Evolutionary conservation across 2,888 invertebrate species (phyloP).

Genomic region (Diaperis boleti): DNA sequence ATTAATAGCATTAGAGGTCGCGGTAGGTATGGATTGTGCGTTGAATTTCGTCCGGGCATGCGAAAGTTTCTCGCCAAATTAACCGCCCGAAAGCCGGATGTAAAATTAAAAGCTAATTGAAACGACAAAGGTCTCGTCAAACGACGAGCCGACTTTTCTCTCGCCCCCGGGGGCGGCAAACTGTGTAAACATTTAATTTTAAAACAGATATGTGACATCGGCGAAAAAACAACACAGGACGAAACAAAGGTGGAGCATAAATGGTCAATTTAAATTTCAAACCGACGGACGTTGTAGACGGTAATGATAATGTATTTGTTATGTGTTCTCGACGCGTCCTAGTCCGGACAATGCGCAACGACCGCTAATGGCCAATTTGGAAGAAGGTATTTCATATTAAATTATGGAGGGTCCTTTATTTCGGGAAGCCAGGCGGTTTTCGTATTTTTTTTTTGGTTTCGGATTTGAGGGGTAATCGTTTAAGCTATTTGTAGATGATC

Average conservation of each 20-base stretch:
- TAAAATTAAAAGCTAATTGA: constrained; percentile 30
- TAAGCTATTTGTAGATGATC: no score
- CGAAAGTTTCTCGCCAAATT: no score
- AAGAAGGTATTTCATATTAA: constrained; percentile 22
- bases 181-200: constrained; percentile 33
- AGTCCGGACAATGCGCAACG: constrained; percentile 6
- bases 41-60: no score
- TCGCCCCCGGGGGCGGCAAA: constrained; percentile 8
- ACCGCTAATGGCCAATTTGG: constrained; percentile 24
- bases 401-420: constrained; percentile 13
- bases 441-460: no score
- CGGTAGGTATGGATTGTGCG: no score
- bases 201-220: constrained; percentile 31
- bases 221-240: constrained; percentile 6
- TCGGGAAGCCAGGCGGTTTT: no score
- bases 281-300: constrained; percentile 33
- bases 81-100: constrained; percentile 3
- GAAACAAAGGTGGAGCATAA: constrained; percentile 38
- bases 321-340: constrained; percentile 2
- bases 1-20: no score
- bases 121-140: constrained; percentile 31
- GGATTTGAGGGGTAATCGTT: no score
- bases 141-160: constrained; percentile 21
- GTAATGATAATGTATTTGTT: constrained; percentile 38
- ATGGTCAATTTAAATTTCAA: constrained; percentile 43